These are phyloP conservation scores for Poecilobothrus nobilitatus DNA, from an alignment of 2,888 invertebrate species.

Conservation along the genomic window DNA sequence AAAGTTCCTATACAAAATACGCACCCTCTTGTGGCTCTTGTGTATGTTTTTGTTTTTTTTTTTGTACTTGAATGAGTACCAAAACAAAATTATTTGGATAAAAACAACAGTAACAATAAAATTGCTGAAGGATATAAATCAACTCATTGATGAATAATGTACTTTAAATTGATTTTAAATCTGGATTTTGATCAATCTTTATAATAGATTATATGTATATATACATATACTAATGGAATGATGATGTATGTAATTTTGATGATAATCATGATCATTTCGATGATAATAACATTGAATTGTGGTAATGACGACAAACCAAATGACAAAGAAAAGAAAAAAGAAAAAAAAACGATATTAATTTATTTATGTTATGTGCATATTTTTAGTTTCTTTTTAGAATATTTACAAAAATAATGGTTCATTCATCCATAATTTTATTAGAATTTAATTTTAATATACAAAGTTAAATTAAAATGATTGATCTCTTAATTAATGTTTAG, in stretches of 20 bases:
- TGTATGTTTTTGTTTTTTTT: too few species aligned
- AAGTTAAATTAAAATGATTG: too few species aligned
- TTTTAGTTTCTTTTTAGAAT: too few species aligned
- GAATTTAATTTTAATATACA: too few species aligned
- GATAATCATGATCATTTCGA: not conserved
- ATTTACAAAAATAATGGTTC: too few species aligned
- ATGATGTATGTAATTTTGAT: too few species aligned
- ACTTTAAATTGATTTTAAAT: constrained; percentile 4
- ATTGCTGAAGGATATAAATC: constrained; percentile 1
- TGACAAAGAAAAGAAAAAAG: too few species aligned
- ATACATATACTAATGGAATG: too few species aligned
- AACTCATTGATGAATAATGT: not conserved
- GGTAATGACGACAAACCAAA: not conserved
- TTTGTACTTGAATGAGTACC: too few species aligned
- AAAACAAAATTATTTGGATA: not conserved
- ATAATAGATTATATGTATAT: too few species aligned
- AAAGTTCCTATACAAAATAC: not conserved
- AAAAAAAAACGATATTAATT: not conserved
- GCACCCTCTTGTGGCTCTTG: not conserved
- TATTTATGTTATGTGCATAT: not conserved
- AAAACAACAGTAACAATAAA: not conserved
- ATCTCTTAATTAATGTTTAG: too few species aligned
- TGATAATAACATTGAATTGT: not conserved
- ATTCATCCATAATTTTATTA: too few species aligned
- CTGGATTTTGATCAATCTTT: not conserved